Conservation (phyloP, 2,888 invertebrate species). For the Mallateleia sp. region DNA sequence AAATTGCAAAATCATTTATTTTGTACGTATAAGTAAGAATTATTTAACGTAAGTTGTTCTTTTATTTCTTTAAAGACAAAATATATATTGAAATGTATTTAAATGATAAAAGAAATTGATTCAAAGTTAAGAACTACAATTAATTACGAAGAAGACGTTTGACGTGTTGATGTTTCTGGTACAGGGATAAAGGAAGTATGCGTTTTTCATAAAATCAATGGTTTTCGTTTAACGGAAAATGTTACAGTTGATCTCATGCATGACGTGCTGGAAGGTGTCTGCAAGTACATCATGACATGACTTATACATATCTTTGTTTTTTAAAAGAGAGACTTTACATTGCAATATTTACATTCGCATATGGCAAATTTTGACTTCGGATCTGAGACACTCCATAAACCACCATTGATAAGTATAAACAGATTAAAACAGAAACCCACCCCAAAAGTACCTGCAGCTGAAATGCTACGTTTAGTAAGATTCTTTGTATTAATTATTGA, state of each 20-base stretch:
- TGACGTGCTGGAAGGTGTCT: not conserved
- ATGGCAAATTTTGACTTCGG: constrained; percentile 23
- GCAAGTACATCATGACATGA: not conserved
- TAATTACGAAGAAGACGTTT: not conserved
- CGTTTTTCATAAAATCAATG: not conserved
- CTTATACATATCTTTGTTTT: not conserved
- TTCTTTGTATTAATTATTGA: not conserved
- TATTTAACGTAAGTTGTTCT: not conserved
- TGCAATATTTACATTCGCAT: constrained; percentile 6
- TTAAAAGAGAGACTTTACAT: constrained; percentile 14
- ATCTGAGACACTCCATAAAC: constrained; percentile 27
- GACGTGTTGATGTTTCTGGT: not conserved
- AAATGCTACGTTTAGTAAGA: constrained; percentile 14
- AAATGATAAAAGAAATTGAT: not conserved
- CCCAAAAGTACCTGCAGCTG: constrained; percentile 28
- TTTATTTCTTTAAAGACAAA: not conserved
- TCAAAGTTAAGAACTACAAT: not conserved
- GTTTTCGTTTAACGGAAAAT: not conserved
- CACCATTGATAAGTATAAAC: constrained; percentile 12
- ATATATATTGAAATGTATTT: not conserved
- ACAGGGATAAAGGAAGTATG: not conserved
- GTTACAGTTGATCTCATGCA: not conserved
- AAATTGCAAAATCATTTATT: not conserved
- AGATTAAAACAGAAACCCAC: constrained; percentile 11
- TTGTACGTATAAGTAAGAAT: not conserved